Percentiles rank a stretch among this genome's conserved stretches.
These are phyloP conservation scores for Dermatemys mawii DNA, from an alignment of 2,113 vertebrate genomes.

Conservation along the genomic window DNA sequence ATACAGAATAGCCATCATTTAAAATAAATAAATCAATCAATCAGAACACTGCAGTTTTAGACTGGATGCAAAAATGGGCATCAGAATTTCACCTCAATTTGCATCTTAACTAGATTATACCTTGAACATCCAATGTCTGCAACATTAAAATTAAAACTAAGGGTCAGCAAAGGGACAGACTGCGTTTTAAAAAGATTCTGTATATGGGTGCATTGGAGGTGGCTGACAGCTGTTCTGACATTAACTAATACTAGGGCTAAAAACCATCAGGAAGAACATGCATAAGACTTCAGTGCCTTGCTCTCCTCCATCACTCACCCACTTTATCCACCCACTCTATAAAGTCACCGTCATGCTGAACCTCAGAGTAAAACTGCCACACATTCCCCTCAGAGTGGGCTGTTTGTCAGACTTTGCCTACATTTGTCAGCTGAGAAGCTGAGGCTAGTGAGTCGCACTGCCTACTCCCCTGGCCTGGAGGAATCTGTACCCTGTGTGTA, in stretches of 20 bases:
- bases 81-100: not conserved
- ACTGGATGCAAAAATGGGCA: not conserved
- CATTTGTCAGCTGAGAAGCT: not conserved
- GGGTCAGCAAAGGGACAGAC: not conserved
- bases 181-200: not conserved
- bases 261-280: not conserved
- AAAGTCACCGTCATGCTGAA: not conserved
- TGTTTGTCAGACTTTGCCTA: not conserved
- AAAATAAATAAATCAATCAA: not conserved
- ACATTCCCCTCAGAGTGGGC: not conserved
- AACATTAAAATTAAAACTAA: not conserved
- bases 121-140: not conserved
- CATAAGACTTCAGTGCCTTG: not conserved
- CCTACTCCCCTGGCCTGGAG: rapidly evolving
- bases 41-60: not conserved
- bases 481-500: not conserved
- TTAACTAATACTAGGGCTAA: not conserved
- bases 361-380: not conserved
- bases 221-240: not conserved
- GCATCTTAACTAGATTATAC: rapidly evolving
- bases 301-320: not conserved
- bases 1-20: not conserved
- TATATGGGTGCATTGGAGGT: not conserved
- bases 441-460: not conserved
- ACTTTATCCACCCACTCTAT: not conserved